phyloP scores from a whole-genome alignment of 2,113 vertebrate species.

The Chaetops frenatus region DNA sequence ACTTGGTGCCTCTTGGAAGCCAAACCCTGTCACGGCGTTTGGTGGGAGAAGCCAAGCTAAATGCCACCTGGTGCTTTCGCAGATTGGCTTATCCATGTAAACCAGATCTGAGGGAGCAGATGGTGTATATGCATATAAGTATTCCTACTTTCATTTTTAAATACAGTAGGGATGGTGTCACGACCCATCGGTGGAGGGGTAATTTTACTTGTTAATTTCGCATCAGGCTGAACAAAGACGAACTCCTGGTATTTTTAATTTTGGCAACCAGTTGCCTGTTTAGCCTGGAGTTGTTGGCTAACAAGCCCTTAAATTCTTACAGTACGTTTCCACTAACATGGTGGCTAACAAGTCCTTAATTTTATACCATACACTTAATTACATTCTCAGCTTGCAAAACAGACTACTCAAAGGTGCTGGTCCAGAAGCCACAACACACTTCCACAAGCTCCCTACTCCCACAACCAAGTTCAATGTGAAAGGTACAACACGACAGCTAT shows the following conservation, averaged over 20 bases:
- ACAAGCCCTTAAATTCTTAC: background rate
- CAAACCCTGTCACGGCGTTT: rapidly evolving
- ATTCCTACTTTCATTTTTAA: background rate
- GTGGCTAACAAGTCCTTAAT: background rate
- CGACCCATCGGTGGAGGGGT: rapidly evolving
- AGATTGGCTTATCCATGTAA: background rate
- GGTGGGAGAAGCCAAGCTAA: background rate
- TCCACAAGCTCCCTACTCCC: background rate
- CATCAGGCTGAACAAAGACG: background rate
- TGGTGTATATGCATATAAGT: background rate
- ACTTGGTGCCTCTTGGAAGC: background rate
- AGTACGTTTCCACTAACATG: background rate
- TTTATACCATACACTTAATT: background rate
- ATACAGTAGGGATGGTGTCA: background rate
- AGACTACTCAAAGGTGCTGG: background rate
- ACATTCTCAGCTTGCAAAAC: background rate
- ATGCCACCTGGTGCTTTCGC: background rate
- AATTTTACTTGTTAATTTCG: background rate
- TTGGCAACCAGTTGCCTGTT: background rate
- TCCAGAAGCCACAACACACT: background rate
- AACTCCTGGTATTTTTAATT: too few relatives aligned
- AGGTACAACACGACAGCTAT: rapidly evolving
- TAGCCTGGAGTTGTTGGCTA: background rate
- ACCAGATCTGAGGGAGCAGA: background rate
- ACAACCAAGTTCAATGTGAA: background rate